These are phyloP conservation scores for Calephelis virginiensis DNA, from an alignment of 1,140 invertebrate genomes.

Conservation along the genomic window DNA sequence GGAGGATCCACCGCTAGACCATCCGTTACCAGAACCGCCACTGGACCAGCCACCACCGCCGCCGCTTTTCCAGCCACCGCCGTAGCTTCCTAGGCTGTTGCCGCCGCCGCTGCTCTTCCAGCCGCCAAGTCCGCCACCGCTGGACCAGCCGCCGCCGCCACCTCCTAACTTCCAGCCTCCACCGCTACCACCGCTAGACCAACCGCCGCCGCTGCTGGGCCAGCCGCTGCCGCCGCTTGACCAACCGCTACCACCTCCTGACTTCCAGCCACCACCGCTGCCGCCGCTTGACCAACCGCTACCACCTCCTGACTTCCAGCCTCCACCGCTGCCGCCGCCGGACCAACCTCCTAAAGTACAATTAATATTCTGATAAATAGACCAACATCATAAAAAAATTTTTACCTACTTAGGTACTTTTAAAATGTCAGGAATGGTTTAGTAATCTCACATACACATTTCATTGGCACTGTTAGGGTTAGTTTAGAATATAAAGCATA, in stretches of 20 bases:
- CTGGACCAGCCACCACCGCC: constrained; percentile 43
- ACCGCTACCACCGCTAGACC: constrained; percentile 31
- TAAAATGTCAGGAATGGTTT: no score
- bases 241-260: constrained; percentile 29
- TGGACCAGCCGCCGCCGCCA: constrained; percentile 36
- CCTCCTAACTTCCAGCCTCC: constrained; percentile 35
- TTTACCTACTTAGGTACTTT: no score
- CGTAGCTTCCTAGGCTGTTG: constrained; percentile 34
- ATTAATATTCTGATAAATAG: not conserved
- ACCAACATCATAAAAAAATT: no score
- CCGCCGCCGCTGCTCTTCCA: constrained; percentile 33
- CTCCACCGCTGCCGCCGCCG: constrained; percentile 28
- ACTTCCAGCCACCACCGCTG: constrained; percentile 31
- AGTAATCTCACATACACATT: no score
- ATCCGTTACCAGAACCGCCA: constrained; percentile 37
- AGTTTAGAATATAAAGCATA: no score
- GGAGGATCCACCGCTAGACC: constrained; percentile 27
- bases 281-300: not conserved
- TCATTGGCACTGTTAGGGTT: no score
- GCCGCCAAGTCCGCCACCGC: constrained; percentile 34
- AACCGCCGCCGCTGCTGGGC: constrained; percentile 25
- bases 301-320: constrained; percentile 35
- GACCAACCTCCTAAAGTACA: constrained; percentile 23
- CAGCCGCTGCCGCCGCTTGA: constrained; percentile 14
- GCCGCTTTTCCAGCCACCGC: constrained; percentile 40